Base-by-base conservation (phyloP, 2,888 invertebrate genomes). In the Nymphalis polychloros region DNA sequence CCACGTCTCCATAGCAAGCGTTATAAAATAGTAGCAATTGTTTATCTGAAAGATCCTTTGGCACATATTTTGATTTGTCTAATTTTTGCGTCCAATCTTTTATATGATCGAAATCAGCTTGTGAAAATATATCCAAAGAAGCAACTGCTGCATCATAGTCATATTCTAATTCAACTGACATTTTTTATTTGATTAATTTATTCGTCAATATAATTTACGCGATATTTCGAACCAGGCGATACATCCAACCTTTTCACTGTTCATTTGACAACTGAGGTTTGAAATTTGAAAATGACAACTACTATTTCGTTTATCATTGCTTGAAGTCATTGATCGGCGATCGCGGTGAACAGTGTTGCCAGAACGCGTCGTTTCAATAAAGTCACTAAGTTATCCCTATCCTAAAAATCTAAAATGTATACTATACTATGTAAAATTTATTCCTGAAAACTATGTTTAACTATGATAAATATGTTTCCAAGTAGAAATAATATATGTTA, bases 21-120 rank as follows among this genome's bases (percentile, higher is more conserved):
- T 95, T 93, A 74, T 95, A 93, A 79, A 96, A 96, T 55, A 95
- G 82, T 46, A 94, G 92, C 65, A 95, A 86, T 81, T 95, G 95
- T 83, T 95, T 94, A 74, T 94, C 93, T 47, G 93, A 77, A 71
- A 93, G 77, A 81, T 93, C 93, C 77, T 90, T 89, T 23, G 94
- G 93, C 72, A 93, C 88, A 78, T 83, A 89, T 86, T 92, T 92
- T 48, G 87, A 81, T 82, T 85, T 88, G 74, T 93, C 93, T 76
- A 92, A 84, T 72, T 82, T 86, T 72, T 85, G 83, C n/a, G 89
- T 86, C 93, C 93, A 93, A 67, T 84, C 79, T 65, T 84, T 84
- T 60, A 94, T 82, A 73, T 83, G 78, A 69, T 91, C 83, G 35
- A 94, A 90, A 77, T 93, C 91, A 13, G 85, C 82, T 76, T 90